phyloP scores from a whole-genome alignment of 1,140 invertebrate species.

The Cylas formicarius region DNA sequence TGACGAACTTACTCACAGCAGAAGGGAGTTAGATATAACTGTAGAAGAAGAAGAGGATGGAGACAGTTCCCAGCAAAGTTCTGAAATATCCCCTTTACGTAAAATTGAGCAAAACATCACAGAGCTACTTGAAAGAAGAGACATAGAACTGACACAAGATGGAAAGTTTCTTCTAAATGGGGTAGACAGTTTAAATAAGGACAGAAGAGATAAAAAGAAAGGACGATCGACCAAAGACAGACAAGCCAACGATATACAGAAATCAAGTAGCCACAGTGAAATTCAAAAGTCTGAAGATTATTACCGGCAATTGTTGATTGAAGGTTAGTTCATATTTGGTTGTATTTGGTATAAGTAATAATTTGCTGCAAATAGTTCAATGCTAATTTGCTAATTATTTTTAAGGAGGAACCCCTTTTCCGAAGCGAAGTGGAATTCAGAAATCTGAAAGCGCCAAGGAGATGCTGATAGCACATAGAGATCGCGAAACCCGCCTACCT shows the following conservation, averaged over 20 bases:
- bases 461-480: slow-evolving; percentile 50
- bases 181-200: slow-evolving; percentile 25
- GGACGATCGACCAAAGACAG: slow-evolving; percentile 45
- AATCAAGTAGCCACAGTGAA: slow-evolving; percentile 52
- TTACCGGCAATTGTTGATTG: slow-evolving; percentile 46
- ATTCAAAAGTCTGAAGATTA: slow-evolving; percentile 49
- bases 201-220: slow-evolving; percentile 28
- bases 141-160: slow-evolving; percentile 40
- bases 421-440: slow-evolving; percentile 48
- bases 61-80: slow-evolving; percentile 46
- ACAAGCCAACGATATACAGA: slow-evolving; percentile 49
- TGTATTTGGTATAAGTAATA: no score
- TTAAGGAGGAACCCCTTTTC: slow-evolving; percentile 20
- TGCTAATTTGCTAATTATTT: no score
- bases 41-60: slow-evolving; percentile 59
- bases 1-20: slow-evolving; percentile 46
- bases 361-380: no score
- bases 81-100: slow-evolving; percentile 51
- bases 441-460: slow-evolving; percentile 63
- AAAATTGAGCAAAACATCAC: slow-evolving; percentile 61
- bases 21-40: slow-evolving; percentile 46
- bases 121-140: slow-evolving; percentile 48
- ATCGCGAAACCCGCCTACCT: slow-evolving; percentile 46
- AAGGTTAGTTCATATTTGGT: no score
- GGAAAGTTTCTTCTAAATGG: slow-evolving; percentile 29